Base-by-base conservation (phyloP, 2,888 invertebrate species). In the Aphodius sticticus region DNA sequence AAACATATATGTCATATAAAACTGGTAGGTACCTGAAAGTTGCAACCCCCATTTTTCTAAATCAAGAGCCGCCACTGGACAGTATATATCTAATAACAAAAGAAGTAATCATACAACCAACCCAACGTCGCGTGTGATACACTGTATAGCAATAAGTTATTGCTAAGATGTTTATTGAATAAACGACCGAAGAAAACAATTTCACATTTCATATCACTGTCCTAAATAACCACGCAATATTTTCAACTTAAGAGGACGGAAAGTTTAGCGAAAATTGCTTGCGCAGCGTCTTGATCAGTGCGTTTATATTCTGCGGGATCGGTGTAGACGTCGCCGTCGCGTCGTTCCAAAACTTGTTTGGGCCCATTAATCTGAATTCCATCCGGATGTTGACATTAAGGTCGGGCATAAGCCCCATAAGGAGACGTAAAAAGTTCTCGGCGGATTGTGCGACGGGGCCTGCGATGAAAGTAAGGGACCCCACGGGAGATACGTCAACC, bases 351-450 rank as follows among this genome's bases (percentile, higher is more conserved):
- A 53, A 53, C 53, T 53, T 53, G 53, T 53, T 53, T 53, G 53
- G 3, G 53, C 53, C 53, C 53, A 53, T 53, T 53, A 53, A 53
- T 53, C 53, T 53, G 53, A 53, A 53, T 53, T 53, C 53, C 53
- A 53, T 53, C 53, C 53, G 53, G 53, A 53, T 53, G 53, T 53
- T 53, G 53, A 53, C 53, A 53, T 53, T 53, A 53, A 53, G 53
- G 53, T 53, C 53, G 53, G 53, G 6, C 53, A 53, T 53, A 53
- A 53, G 53, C 53, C 53, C 53, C 53, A 53, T 53, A 53, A 53
- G 53, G 53, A 53, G 53, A 53, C 53, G 53, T 53, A 53, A 53
- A 53, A 53, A 53, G 53, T 53, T 53, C 53, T 53, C 53, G 1
- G 53, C 53, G 53, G 53, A 53, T 53, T 53, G 53, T 53, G 53